Conservation (phyloP, 1,140 invertebrate species). For the Stenopsyche tienmushanensis region DNA sequence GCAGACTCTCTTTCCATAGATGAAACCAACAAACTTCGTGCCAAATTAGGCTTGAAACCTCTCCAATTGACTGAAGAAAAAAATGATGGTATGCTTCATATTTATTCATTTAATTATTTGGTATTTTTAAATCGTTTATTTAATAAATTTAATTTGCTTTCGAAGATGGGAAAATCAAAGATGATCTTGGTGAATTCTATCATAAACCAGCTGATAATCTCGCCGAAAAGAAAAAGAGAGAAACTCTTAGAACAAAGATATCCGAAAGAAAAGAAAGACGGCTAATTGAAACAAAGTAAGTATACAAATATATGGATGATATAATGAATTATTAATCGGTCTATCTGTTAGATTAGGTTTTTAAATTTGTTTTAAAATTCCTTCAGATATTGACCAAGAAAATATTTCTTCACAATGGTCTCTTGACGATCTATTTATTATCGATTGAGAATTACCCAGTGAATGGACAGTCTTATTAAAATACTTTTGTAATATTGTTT, state of each 20-base stretch:
- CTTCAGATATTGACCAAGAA: conserved; percentile 6
- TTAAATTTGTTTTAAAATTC: not conserved
- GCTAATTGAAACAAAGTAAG: conserved; percentile 70
- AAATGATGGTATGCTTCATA: conserved; percentile 3
- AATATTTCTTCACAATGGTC: conserved; percentile 28
- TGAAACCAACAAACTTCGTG: conserved; percentile 89
- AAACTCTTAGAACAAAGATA: conserved; percentile 84
- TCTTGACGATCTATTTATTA: conserved; percentile 20
- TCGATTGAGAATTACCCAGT: conserved; percentile 32
- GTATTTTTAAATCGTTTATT: not conserved
- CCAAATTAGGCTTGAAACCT: conserved; percentile 92
- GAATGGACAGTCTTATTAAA: conserved; percentile 16
- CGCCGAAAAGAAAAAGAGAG: conserved; percentile 69
- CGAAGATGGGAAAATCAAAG: conserved; percentile 63
- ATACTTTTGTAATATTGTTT: conserved; percentile 26
- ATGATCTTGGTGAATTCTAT: conserved; percentile 87
- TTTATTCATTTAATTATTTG: not conserved
- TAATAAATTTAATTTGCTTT: conserved; percentile 17
- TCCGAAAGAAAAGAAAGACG: conserved; percentile 77
- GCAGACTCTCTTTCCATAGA: conserved; percentile 52
- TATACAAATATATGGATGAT: conserved; percentile 40
- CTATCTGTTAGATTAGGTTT: no score
- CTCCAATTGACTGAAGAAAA: conserved; percentile 67
- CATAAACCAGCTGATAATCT: conserved; percentile 90
- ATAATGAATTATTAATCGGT: not conserved